Conservation (phyloP, 2,888 invertebrate species). For the Tachina fera region DNA sequence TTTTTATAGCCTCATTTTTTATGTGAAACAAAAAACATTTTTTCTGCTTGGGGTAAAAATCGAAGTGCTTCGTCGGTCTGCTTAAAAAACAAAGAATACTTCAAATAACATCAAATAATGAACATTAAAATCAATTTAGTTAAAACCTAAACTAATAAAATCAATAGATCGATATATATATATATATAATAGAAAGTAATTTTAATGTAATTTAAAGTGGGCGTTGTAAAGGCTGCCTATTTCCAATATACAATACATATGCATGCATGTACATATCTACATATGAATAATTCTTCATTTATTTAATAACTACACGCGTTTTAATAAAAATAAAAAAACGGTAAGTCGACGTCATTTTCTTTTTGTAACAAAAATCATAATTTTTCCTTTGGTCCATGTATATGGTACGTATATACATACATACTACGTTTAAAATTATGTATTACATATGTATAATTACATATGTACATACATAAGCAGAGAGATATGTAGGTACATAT, state of each 20-base stretch:
- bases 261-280: too few species aligned
- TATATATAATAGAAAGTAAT: constrained; percentile 1
- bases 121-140: not conserved
- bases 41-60: constrained; percentile 66
- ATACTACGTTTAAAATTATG: too few species aligned
- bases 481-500: too few species aligned
- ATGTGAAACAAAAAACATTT: constrained; percentile 21
- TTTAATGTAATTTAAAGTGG: constrained; percentile 32
- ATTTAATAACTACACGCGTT: not conserved
- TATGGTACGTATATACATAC: too few species aligned
- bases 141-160: constrained; percentile 52
- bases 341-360: constrained; percentile 68
- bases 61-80: constrained; percentile 69
- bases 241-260: not conserved
- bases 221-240: constrained; percentile 35
- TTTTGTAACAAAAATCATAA: constrained; percentile 30
- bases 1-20: constrained; percentile 22
- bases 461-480: constrained; percentile 6
- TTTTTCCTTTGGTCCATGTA: too few species aligned
- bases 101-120: constrained; percentile 23
- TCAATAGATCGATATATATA: constrained; percentile 1
- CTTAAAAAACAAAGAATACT: constrained; percentile 25
- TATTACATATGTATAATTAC: too few species aligned
- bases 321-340: constrained; percentile 50
- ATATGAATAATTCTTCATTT: not conserved